Conservation (phyloP, 2,888 invertebrate genomes). For the Quadroppia sp. region DNA sequence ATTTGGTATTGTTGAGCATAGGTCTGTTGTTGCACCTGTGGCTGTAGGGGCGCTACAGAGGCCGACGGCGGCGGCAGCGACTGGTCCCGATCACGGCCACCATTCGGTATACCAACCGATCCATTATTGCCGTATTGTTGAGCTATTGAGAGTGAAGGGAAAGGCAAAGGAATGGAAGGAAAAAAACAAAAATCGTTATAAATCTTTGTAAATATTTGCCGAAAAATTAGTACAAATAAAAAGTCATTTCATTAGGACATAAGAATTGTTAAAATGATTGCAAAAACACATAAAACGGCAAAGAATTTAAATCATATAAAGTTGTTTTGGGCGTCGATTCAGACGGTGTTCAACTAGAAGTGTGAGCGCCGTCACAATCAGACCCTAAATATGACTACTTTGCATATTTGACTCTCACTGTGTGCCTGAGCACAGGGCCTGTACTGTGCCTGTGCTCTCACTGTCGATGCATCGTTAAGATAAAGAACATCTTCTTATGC, state of each 20-base stretch:
- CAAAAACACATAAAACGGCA: constrained; percentile 5
- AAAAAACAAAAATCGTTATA: constrained; percentile 4
- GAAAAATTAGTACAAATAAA: constrained; percentile 18
- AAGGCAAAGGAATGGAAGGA: not conserved
- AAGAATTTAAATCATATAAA: not conserved
- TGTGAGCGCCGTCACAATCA: constrained; percentile 11
- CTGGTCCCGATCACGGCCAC: too few relatives aligned
- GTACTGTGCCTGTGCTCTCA: not conserved
- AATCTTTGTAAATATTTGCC: constrained; percentile 19
- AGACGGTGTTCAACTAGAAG: not conserved
- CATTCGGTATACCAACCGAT: not conserved
- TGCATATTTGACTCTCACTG: not conserved
- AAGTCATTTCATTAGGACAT: not conserved
- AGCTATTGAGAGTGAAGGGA: not conserved
- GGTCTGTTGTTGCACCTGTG: constrained; percentile 7
- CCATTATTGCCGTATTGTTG: constrained; percentile 17
- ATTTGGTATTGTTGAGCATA: constrained; percentile 13
- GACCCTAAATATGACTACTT: not conserved
- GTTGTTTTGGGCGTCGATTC: constrained; percentile 11
- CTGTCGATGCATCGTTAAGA: constrained; percentile 28
- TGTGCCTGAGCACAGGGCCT: not conserved
- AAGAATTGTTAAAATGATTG: constrained; percentile 20
- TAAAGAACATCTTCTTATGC: not conserved
- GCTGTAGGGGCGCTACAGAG: not conserved
- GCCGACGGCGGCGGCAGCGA: not conserved